Percentiles rank a stretch among this genome's conserved stretches.
These are phyloP conservation scores for Heterotilapia buettikoferi DNA, from an alignment of 2,113 vertebrate species.

Conservation along the genomic window DNA sequence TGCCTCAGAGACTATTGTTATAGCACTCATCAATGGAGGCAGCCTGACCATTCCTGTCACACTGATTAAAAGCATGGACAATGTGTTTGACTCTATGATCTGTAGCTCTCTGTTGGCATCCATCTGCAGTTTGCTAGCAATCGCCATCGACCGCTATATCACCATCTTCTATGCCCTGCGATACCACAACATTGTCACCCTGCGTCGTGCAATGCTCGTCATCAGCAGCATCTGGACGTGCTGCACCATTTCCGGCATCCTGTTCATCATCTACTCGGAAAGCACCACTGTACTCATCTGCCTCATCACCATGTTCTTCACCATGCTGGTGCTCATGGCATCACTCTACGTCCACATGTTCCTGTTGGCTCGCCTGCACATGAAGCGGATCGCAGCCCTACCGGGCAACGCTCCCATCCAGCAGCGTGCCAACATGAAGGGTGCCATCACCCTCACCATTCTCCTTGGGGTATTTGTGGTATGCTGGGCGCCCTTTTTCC, in stretches of 20 bases:
- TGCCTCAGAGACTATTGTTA: slow-evolving; percentile 89
- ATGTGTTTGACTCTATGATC: slow-evolving; percentile 93
- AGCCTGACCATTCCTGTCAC: slow-evolving; percentile 71
- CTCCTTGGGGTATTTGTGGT: slow-evolving; percentile 92
- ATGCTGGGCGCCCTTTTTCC: slow-evolving; percentile 94
- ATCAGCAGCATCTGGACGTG: slow-evolving; percentile 85
- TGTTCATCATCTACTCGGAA: slow-evolving; percentile 91
- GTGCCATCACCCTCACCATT: slow-evolving; percentile 90
- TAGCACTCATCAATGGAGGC: slow-evolving; percentile 82
- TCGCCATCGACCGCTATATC: slow-evolving; percentile 92
- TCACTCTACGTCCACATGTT: slow-evolving; percentile 96
- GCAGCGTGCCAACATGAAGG: slow-evolving; percentile 91
- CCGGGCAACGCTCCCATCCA: slow-evolving; percentile 78
- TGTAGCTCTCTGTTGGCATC: slow-evolving; percentile 92
- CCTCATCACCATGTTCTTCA: slow-evolving; percentile 90
- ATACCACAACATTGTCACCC: slow-evolving; percentile 91
- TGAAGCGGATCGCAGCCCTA: slow-evolving; percentile 87
- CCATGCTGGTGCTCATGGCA: slow-evolving; percentile 94
- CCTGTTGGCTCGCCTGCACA: slow-evolving; percentile 87
- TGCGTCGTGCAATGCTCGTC: slow-evolving; percentile 75
- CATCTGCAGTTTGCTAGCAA: slow-evolving; percentile 91
- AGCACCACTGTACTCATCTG: slow-evolving; percentile 88
- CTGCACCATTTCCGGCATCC: slow-evolving; percentile 80
- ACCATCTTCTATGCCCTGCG: slow-evolving; percentile 94
- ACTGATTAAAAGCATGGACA: slow-evolving; percentile 86